phyloP scores from a whole-genome alignment of 2,113 vertebrate species.

The Eretmodus cyanostictus region DNA sequence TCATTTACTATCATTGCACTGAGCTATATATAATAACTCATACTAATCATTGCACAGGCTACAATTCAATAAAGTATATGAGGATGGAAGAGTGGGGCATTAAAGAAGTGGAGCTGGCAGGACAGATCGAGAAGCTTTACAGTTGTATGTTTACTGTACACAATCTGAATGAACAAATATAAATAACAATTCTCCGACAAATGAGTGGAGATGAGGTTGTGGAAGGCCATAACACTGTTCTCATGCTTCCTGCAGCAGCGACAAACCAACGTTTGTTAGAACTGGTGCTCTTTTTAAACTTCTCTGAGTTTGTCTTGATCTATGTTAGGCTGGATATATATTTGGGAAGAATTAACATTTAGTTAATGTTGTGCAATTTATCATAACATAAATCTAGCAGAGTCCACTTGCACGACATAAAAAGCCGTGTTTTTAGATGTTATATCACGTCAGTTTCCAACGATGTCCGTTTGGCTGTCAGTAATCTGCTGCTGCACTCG shows the following conservation, averaged over 20 bases:
- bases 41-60: conserved; percentile 18
- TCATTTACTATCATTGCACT: conserved; percentile 9
- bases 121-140: not conserved
- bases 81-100: not conserved
- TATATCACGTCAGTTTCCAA: not conserved
- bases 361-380: not conserved
- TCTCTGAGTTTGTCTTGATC: not conserved
- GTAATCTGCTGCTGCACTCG: not conserved
- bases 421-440: not conserved
- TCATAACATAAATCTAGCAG: not conserved
- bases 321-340: not conserved
- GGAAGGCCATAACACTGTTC: not conserved
- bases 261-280: not conserved
- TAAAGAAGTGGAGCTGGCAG: not conserved
- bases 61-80: conserved; percentile 8
- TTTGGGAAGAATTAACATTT: not conserved
- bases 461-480: not conserved
- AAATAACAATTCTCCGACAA: not conserved
- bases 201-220: not conserved
- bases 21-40: not conserved
- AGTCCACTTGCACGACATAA: not conserved
- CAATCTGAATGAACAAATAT: not conserved
- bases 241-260: not conserved
- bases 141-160: not conserved
- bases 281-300: not conserved